Conservation (phyloP, 1,140 invertebrate species). For the Drosophila insularis region DNA sequence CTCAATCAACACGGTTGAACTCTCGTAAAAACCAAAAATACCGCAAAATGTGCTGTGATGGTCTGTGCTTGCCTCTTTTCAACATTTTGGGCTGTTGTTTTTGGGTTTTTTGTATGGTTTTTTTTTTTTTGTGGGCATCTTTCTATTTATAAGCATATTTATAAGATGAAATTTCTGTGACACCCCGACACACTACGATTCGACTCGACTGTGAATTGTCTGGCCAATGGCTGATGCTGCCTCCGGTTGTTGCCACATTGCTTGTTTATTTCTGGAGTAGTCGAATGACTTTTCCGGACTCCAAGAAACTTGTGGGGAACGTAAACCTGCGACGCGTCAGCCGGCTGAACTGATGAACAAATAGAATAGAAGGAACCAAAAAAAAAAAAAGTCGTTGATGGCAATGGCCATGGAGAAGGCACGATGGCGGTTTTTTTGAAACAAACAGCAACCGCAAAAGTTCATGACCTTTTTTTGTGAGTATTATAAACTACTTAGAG, state of each 20-base stretch:
- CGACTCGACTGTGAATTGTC: constrained; percentile 18
- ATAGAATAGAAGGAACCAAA: constrained; percentile 8
- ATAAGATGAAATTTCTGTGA: constrained; percentile 57
- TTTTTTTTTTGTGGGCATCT: not conserved
- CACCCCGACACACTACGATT: constrained; percentile 33
- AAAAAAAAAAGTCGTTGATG: not conserved
- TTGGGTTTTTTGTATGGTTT: constrained; percentile 24
- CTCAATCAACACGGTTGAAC: constrained; percentile 52
- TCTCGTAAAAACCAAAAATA: constrained; percentile 22
- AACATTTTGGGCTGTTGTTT: constrained; percentile 29
- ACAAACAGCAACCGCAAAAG: constrained; percentile 41
- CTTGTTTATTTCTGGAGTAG: constrained; percentile 78
- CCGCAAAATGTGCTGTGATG: constrained; percentile 2
- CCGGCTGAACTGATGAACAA: too few species aligned
- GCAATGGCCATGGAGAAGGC: not conserved
- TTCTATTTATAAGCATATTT: constrained; percentile 69
- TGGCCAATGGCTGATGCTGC: constrained; percentile 15
- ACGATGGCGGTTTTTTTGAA: not conserved
- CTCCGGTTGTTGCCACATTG: constrained; percentile 38
- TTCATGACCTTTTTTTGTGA: constrained; percentile 64
- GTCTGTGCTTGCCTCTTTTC: constrained; percentile 6
- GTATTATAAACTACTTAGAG: not conserved
- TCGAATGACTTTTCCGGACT: constrained; percentile 75
- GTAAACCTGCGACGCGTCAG: constrained; percentile 49
- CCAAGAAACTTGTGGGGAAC: constrained; percentile 67